Base-by-base conservation (phyloP, 2,888 invertebrate genomes). In the Plagodis dolabraria region DNA sequence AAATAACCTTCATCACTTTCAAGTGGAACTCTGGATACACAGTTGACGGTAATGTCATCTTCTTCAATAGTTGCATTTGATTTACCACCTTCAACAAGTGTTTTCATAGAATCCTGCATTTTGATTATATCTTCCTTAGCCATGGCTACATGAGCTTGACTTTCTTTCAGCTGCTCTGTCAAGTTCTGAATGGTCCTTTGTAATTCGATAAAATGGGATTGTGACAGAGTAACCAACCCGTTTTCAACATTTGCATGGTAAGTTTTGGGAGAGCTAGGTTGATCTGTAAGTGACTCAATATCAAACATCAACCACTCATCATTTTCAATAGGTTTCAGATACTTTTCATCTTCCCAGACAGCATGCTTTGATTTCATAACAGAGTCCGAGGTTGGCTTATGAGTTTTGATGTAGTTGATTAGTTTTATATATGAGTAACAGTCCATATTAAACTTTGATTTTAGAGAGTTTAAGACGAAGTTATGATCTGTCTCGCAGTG, bases 251-350 rank as follows among this genome's bases (percentile, higher is more conserved):
- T 94, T 0, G 94, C 94, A 62, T 94, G 94, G 74, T 94, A 94
- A 2, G 87, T 85, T 74, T 86, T 85, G 0, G 93, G 93, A 0
- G 88, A 86, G 60, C 72, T 82, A 5, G 85, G 81, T 45, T 83
- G 85, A 10, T 89, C 89, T 2, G 80, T 70, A 7, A 90, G 65
- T n/a, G 90, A 87, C 48, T 93, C 93, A 61, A 90, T 94, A 95
- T 97, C 98, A 81, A 95, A 96, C 94, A 96, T 97, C 45, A 98
- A 85, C 96, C 97, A 96, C 8, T 96, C 94, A 80, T 98, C 98
- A 77, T 96, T 94, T 63, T 95, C 94, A 5, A 95, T 93, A 0
- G 98, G 97, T 78, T 95, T 96, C 59, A 98, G 90, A 81, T 96
- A 98, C 69, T 94, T 94, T 56, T 97, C 97, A 72, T 95, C 95